Percentiles rank a stretch among this genome's conserved stretches.
These are phyloP conservation scores for Stigmatopora argus DNA, from an alignment of 2,113 vertebrate species.

Conservation along the genomic window DNA sequence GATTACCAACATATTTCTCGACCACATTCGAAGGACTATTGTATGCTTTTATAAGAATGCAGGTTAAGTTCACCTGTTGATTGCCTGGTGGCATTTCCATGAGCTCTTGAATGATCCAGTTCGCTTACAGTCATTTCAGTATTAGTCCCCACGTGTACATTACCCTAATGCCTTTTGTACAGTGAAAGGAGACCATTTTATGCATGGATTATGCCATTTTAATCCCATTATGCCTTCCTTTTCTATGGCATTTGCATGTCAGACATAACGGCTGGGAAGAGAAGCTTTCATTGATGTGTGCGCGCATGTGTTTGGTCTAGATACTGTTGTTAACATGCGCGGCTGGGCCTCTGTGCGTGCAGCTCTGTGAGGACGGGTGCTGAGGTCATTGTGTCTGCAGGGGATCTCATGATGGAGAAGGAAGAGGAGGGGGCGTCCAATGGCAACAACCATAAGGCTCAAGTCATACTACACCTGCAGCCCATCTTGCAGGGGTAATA, in stretches of 20 bases:
- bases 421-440: constrained; percentile 78
- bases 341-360: constrained; percentile 26
- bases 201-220: constrained; percentile 36
- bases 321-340: constrained; percentile 37
- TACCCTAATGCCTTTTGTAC: neutral
- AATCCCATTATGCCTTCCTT: constrained; percentile 28
- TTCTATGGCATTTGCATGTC: constrained; percentile 29
- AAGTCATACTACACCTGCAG: constrained; percentile 84
- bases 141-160: neutral
- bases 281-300: constrained; percentile 20
- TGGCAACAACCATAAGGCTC: constrained; percentile 76
- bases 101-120: neutral
- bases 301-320: constrained; percentile 25
- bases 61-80: constrained; percentile 2
- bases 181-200: neutral
- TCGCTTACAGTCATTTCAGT: neutral
- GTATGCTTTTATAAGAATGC: neutral
- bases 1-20: neutral
- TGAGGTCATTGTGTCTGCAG: constrained; percentile 81
- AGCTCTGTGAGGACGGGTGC: constrained; percentile 58
- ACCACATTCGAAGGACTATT: neutral
- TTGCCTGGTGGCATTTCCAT: neutral
- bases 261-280: constrained; percentile 18
- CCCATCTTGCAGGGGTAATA: constrained; percentile 80
- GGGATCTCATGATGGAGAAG: constrained; percentile 80